A percentile compares a stretch with the other conserved stretches of the same genome.
phyloP scores from a whole-genome alignment of 1,140 invertebrate genomes.

The Tetraneura akinire region DNA sequence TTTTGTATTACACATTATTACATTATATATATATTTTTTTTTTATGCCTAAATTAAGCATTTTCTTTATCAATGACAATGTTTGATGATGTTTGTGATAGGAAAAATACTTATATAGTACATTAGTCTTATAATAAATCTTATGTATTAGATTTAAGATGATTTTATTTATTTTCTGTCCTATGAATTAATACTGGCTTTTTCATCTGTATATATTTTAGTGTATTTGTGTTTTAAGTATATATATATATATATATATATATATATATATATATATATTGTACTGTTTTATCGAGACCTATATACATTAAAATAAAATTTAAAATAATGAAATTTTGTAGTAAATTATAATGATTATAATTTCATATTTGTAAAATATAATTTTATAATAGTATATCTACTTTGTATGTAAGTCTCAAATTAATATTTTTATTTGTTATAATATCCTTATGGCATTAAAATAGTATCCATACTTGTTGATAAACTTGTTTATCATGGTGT shows the following conservation, averaged over 20 bases:
- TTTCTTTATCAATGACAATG: conserved; percentile 24
- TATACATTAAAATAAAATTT: neutral
- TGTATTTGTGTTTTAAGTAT: neutral
- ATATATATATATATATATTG: conserved; percentile 17
- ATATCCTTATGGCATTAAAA: neutral
- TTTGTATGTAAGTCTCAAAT: conserved; percentile 26
- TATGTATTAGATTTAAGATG: conserved; percentile 49
- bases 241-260: neutral
- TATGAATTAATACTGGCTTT: neutral
- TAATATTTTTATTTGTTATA: conserved; percentile 8
- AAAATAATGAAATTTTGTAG: neutral
- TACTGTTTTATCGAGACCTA: conserved; percentile 12
- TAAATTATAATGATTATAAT: neutral
- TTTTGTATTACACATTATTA: conserved; percentile 42
- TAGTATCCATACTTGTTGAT: too few relatives aligned
- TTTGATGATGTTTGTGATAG: conserved; percentile 1
- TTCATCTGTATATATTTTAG: conserved; percentile 21
- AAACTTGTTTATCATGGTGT: too few relatives aligned
- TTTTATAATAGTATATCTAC: conserved; percentile 20
- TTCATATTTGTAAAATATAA: conserved; percentile 3
- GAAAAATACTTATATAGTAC: conserved; percentile 19
- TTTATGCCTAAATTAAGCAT: conserved; percentile 26
- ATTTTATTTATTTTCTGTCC: conserved; percentile 37
- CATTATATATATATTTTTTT: conserved; percentile 30
- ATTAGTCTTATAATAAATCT: conserved; percentile 48